Base-by-base conservation (phyloP, 30 jellyfish, hydroid and myxozoan species). In the Pelagia noctiluca region DNA sequence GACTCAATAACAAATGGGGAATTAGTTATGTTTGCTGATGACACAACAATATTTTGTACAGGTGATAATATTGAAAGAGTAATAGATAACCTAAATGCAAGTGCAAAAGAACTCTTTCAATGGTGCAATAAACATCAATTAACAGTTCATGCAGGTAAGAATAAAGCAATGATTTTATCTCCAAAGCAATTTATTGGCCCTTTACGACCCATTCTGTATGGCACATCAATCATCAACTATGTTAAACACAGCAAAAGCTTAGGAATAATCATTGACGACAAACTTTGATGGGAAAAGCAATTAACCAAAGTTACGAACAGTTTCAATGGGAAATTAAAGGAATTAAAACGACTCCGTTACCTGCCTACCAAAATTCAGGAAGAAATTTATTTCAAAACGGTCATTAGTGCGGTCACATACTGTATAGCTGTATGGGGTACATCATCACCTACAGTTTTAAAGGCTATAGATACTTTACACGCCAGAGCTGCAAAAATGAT, bases 71-170 rank as follows among this genome's bases (percentile, higher is more conserved):
- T 31, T 49, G 77, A 50, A 50, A 34, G 50, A 31, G 87, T 49
- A 49, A 50, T 57, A 11, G 19, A 50, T 21, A 38, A 33, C 62
- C 76, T 75, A 42, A 50, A 75, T 1, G 50, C 29, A 36, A 23
- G 11, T 21, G 35, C 87, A 30, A 35, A 50, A n/a, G 52, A 53
- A 75, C 61, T 50, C 11, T 30, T 47, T 50, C 23, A 50, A 31
- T 75, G 87, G 77, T 75, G 77, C 63, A 23, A 30, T 19, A 30
- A 19, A 33, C 23, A 75, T 32, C 76, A 0, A 34, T 28, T 47
- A 50, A 75, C 87, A 75, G 77, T 75, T 21, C 87, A 75, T 26
- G 21, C 50, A 47, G 87, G 76, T 22, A 75, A 73, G 50, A 47
- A 76, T n/a, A 76, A 75, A 21, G 87, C 62, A 50, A 50, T 75